Evolutionary conservation across 2,888 invertebrate genomes (phyloP).

Genomic region (Synanthedon andrenaeformis): DNA sequence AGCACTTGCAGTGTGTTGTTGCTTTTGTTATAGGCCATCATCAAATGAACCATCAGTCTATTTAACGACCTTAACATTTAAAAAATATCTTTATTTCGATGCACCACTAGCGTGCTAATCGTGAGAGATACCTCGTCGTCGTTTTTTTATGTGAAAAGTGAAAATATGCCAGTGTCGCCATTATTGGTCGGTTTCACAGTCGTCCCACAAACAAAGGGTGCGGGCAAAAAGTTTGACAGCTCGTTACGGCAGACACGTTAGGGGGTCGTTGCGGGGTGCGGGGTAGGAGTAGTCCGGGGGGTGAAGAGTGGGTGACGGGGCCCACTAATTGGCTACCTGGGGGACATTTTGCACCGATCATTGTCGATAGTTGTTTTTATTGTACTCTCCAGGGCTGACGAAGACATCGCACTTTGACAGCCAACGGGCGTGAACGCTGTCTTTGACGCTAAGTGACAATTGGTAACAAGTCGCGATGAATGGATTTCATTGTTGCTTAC

Average conservation of each 20-base stretch:
- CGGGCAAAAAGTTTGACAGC: conserved; percentile 54
- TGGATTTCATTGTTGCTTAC: neutral
- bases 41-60: too few relatives aligned
- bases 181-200: conserved; percentile 1
- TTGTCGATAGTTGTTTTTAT: conserved; percentile 1
- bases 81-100: too few relatives aligned
- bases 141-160: neutral
- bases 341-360: conserved; percentile 10
- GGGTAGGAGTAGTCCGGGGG: too few relatives aligned
- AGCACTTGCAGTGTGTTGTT: too few relatives aligned
- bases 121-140: too few relatives aligned
- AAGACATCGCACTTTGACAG: neutral
- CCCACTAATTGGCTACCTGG: conserved; percentile 51
- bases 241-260: conserved; percentile 32
- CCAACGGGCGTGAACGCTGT: neutral
- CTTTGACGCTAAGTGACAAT: neutral
- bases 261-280: neutral
- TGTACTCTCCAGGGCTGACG: neutral
- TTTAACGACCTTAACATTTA: too few relatives aligned
- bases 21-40: too few relatives aligned
- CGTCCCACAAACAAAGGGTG: conserved; percentile 34
- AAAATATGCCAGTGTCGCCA: conserved; percentile 1
- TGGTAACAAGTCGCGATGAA: neutral
- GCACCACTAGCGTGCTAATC: too few relatives aligned
- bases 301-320: neutral